Evolutionary conservation across 2,797 vertebrate genomes (phyloP).

Genomic region (Crocodylus rhombifer): DNA sequence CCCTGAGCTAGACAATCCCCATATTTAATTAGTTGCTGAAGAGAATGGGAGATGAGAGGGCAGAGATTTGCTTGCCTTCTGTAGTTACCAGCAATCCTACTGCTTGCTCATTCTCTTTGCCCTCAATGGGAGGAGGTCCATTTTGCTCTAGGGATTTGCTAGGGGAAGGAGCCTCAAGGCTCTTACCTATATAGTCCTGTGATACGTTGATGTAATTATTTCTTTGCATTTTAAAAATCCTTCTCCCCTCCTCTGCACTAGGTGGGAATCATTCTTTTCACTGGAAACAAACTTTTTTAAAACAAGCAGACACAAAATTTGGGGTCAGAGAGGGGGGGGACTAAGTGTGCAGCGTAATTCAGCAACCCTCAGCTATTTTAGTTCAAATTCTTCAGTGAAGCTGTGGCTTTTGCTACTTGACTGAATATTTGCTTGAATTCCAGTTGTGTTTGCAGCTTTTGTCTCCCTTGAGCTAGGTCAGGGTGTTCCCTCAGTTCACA

Average conservation of each 20-base stretch:
- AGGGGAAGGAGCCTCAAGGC: not conserved
- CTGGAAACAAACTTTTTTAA: not conserved
- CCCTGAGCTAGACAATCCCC: not conserved
- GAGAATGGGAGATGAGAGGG: not conserved
- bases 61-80: not conserved
- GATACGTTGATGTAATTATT: not conserved
- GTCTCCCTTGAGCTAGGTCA: not conserved
- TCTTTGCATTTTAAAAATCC: not conserved
- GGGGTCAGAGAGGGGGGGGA: not conserved
- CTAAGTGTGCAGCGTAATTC: not conserved
- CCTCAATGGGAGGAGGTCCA: not conserved
- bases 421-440: not conserved
- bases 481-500: not conserved
- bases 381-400: not conserved
- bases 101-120: rapidly evolving
- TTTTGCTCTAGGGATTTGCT: not conserved
- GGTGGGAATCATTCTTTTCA: not conserved
- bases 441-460: not conserved
- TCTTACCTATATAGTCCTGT: not conserved
- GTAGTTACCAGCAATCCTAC: not conserved
- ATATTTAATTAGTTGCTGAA: not conserved
- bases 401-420: not conserved
- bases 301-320: not conserved
- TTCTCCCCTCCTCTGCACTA: not conserved
- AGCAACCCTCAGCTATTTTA: not conserved